Conservation (phyloP, 2,797 vertebrate genomes). For the Euthynnus affinis region DNA sequence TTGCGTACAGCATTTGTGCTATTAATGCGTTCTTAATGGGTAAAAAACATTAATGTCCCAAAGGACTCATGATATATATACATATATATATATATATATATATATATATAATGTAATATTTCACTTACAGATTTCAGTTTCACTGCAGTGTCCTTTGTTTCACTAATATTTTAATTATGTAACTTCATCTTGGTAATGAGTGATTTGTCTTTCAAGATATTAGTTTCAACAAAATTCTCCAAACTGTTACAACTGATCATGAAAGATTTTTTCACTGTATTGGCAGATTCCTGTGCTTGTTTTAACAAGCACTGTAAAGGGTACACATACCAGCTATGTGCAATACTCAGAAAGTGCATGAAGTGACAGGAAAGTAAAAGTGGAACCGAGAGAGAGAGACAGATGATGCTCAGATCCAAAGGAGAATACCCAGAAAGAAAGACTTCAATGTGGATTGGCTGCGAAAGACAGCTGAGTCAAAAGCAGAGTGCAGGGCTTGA, state of each 20-base stretch:
- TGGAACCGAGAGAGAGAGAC: not conserved
- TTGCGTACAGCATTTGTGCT: not conserved
- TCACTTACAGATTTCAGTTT: not conserved
- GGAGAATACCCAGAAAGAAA: conserved; percentile 51
- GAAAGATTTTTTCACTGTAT: not conserved
- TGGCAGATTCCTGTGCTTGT: conserved; percentile 26
- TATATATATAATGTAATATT: not conserved
- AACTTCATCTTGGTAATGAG: not conserved
- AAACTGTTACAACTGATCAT: not conserved
- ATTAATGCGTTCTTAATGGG: not conserved
- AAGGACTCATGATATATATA: not conserved
- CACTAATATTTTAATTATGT: not conserved
- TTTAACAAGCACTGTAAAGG: conserved; percentile 32
- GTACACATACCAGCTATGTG: conserved; percentile 12
- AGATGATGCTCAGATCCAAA: conserved; percentile 41
- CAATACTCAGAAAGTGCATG: conserved; percentile 10
- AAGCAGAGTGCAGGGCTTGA: conserved; percentile 31
- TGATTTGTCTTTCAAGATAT: not conserved
- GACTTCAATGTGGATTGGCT: conserved; percentile 39
- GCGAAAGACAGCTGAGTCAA: conserved; percentile 46
- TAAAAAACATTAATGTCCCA: not conserved
- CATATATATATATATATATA: too few species aligned
- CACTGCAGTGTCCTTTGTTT: not conserved
- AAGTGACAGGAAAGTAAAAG: conserved; percentile 48
- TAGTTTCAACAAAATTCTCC: not conserved